Evolutionary conservation across 2,797 vertebrate species (phyloP).

Genomic region (Argyrosomus regius): DNA sequence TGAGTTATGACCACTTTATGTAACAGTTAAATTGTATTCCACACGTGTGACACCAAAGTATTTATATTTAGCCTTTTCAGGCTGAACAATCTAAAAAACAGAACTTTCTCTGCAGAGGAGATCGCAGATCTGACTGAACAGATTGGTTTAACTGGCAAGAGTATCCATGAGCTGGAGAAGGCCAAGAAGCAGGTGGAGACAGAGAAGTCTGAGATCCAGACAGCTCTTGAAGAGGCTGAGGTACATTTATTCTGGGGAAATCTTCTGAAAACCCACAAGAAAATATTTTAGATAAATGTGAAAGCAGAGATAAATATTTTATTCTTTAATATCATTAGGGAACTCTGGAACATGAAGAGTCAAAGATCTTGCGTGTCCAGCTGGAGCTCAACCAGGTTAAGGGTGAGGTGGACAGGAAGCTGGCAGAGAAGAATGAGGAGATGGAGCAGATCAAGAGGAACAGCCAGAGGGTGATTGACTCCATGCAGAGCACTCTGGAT

Average conservation of each 20-base stretch:
- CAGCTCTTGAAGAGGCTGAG: slow-evolving; percentile 90
- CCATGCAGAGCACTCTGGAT: slow-evolving; percentile 89
- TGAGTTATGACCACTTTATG: slow-evolving; percentile 43
- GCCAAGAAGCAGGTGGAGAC: slow-evolving; percentile 89
- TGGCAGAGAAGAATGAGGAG: slow-evolving; percentile 92
- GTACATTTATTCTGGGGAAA: slow-evolving; percentile 56
- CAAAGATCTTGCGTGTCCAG: slow-evolving; percentile 90
- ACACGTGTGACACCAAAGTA: not conserved
- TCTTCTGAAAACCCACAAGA: not conserved
- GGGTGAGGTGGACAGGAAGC: slow-evolving; percentile 89
- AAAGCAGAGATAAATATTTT: not conserved
- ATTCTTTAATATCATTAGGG: slow-evolving; percentile 74
- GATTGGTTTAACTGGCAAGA: slow-evolving; percentile 89
- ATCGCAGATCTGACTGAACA: slow-evolving; percentile 91
- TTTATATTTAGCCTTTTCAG: not conserved
- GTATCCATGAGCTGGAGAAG: slow-evolving; percentile 90
- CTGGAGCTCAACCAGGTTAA: slow-evolving; percentile 92
- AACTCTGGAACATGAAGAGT: slow-evolving; percentile 90
- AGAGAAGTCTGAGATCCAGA: slow-evolving; percentile 89
- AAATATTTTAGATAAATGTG: not conserved
- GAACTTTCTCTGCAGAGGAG: slow-evolving; percentile 77
- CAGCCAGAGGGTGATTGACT: slow-evolving; percentile 87
- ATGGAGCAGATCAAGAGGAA: slow-evolving; percentile 92
- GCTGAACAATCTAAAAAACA: not conserved
- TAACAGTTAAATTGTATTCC: not conserved